Percentiles rank a stretch among this genome's conserved stretches.
Evolutionary conservation across 2,888 invertebrate genomes (phyloP).

Genomic region (Macropis europaea): DNA sequence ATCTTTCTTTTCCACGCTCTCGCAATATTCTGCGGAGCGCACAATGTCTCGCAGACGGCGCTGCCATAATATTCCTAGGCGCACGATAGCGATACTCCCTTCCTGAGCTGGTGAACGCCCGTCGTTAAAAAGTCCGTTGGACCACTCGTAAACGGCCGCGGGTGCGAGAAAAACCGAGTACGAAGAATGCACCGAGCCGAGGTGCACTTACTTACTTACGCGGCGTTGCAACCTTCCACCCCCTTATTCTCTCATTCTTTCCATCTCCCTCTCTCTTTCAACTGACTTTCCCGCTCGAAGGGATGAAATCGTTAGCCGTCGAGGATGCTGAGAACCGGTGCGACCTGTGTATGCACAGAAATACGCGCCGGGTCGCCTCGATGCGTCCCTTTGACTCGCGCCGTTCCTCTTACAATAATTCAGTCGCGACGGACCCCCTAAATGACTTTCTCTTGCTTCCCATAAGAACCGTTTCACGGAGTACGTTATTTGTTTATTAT

Average conservation of each 20-base stretch:
- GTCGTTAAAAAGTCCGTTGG: slow-evolving; percentile 58
- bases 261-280: background rate
- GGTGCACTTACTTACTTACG: slow-evolving; percentile 45
- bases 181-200: slow-evolving; percentile 49
- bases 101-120: slow-evolving; percentile 40
- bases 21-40: slow-evolving; percentile 43
- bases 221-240: slow-evolving; percentile 32
- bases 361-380: slow-evolving; percentile 21
- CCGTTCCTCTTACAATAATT: background rate
- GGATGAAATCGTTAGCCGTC: slow-evolving; percentile 50
- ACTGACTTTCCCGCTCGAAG: slow-evolving; percentile 33
- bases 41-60: slow-evolving; percentile 54
- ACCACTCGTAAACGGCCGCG: slow-evolving; percentile 37
- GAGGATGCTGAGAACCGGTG: background rate
- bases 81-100: slow-evolving; percentile 43
- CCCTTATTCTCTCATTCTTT: background rate
- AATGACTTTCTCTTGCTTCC: slow-evolving; percentile 22
- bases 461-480: slow-evolving; percentile 2
- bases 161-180: slow-evolving; percentile 18
- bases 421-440: background rate
- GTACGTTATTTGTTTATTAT: slow-evolving; percentile 7
- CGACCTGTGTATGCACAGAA: slow-evolving; percentile 3
- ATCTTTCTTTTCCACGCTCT: slow-evolving; percentile 30
- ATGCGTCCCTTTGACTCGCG: slow-evolving; percentile 25
- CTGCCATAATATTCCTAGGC: slow-evolving; percentile 41